Evolutionary conservation across 2,888 invertebrate species (phyloP).

Genomic region (Frankliniella intonsa): DNA sequence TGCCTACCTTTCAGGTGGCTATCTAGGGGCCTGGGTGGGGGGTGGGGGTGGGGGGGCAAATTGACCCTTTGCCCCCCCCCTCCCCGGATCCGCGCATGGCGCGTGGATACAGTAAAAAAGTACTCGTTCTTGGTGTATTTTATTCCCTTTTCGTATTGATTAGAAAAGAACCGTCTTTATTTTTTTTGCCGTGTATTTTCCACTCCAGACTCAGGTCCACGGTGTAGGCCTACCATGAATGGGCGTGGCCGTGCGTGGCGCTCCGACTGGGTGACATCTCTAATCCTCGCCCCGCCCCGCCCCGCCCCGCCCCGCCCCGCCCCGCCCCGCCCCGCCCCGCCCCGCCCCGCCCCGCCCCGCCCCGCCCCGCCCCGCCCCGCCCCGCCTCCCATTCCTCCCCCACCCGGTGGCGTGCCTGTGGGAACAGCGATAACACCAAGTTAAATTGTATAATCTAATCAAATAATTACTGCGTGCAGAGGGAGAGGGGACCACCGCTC

Average conservation of each 20-base stretch:
- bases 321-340: not conserved
- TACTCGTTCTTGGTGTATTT: too few relatives aligned
- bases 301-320: not conserved
- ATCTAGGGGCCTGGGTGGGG: too few relatives aligned
- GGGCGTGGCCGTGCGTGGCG: not conserved
- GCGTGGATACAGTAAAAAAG: too few relatives aligned
- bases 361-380: not conserved
- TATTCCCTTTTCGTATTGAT: too few relatives aligned
- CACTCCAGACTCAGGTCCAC: not conserved
- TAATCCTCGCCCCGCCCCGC: not conserved
- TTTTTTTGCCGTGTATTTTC: not conserved
- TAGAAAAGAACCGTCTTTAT: too few relatives aligned
- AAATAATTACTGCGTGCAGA: constrained; percentile 11
- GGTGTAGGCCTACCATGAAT: not conserved
- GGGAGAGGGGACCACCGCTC: not conserved
- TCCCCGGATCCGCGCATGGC: too few relatives aligned
- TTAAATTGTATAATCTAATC: constrained; percentile 25
- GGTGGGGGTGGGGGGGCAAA: too few relatives aligned
- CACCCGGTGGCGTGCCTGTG: not conserved
- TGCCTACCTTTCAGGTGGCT: too few relatives aligned
- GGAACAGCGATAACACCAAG: constrained; percentile 11
- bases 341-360: not conserved
- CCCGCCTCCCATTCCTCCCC: not conserved
- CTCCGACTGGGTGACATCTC: not conserved
- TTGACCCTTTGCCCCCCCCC: too few relatives aligned